These are phyloP conservation scores for Andrena bucephala DNA, from an alignment of 2,888 invertebrate species.

Conservation along the genomic window DNA sequence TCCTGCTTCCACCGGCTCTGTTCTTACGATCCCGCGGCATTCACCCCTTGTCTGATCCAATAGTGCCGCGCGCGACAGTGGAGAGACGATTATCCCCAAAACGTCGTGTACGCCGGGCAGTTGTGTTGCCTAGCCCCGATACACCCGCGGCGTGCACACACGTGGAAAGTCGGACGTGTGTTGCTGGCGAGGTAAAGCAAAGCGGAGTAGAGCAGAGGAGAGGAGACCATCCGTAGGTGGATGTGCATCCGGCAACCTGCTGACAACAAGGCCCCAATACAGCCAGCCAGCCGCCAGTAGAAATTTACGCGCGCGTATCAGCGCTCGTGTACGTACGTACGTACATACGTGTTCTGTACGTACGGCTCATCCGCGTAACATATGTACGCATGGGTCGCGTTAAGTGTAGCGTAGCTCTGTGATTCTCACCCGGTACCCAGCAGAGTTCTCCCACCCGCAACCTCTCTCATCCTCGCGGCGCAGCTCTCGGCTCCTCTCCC, in stretches of 20 bases:
- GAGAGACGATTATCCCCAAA: slow-evolving; percentile 60
- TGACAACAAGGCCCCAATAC: slow-evolving; percentile 72
- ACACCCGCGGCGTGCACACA: slow-evolving; percentile 12
- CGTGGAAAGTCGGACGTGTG: slow-evolving; percentile 12
- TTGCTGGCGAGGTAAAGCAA: slow-evolving; percentile 42
- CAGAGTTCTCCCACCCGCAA: slow-evolving; percentile 55
- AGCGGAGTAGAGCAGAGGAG: slow-evolving; percentile 42
- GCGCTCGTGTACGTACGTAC: slow-evolving; percentile 42
- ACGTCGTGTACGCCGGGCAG: slow-evolving; percentile 36
- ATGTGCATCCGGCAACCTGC: slow-evolving; percentile 74
- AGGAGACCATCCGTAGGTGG: slow-evolving; percentile 53
- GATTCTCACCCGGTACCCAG: slow-evolving; percentile 76
- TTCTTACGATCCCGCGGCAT: slow-evolving; percentile 51
- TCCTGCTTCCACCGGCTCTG: slow-evolving; percentile 11
- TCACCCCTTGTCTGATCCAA: slow-evolving; percentile 60
- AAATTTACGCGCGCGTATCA: slow-evolving; percentile 59
- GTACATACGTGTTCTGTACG: background rate
- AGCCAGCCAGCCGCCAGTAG: slow-evolving; percentile 44
- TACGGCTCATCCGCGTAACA: slow-evolving; percentile 56
- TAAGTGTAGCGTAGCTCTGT: slow-evolving; percentile 80
- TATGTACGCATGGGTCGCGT: slow-evolving; percentile 75
- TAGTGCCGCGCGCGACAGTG: slow-evolving; percentile 51
- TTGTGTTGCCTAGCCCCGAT: slow-evolving; percentile 34
- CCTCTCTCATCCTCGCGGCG: slow-evolving; percentile 53
- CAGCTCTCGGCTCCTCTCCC: slow-evolving; percentile 45